A percentile compares a stretch with the other conserved stretches of the same genome.
Evolutionary conservation across 1,140 invertebrate species (phyloP).

Genomic region (Lasioglossum albipes): DNA sequence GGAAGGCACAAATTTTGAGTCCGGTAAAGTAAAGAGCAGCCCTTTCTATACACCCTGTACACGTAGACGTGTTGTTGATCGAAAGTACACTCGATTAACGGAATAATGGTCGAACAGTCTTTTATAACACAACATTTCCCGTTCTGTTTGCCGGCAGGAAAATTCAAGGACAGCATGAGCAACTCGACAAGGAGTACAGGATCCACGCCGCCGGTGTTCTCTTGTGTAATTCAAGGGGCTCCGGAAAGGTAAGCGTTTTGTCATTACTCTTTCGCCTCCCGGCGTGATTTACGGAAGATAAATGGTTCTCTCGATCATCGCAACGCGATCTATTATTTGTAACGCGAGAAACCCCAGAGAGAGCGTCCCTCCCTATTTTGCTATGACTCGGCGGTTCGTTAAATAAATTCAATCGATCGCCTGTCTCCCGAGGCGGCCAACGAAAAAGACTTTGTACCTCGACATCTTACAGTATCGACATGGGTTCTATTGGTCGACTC

Average conservation of each 20-base stretch:
- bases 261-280: slow-evolving; percentile 48
- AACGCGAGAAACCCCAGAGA: slow-evolving; percentile 15
- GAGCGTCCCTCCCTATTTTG: slow-evolving; percentile 29
- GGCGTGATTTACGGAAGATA: slow-evolving; percentile 47
- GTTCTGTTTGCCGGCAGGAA: slow-evolving; percentile 79
- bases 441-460: neutral
- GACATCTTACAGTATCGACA: slow-evolving; percentile 1
- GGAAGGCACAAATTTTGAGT: too few relatives aligned
- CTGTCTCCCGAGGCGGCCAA: neutral
- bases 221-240: slow-evolving; percentile 83
- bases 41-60: too few relatives aligned
- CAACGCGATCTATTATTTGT: slow-evolving; percentile 51
- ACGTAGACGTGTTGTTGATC: too few relatives aligned
- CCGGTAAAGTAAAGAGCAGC: too few relatives aligned
- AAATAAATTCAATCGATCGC: slow-evolving; percentile 37
- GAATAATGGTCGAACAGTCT: too few relatives aligned
- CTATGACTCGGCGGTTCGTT: slow-evolving; percentile 29
- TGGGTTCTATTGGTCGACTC: neutral
- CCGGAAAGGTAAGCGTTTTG: slow-evolving; percentile 83
- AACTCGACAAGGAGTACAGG: slow-evolving; percentile 86
- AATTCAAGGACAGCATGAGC: slow-evolving; percentile 87
- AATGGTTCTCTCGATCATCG: slow-evolving; percentile 56
- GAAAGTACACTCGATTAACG: too few relatives aligned
- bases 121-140: neutral
- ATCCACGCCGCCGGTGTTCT: slow-evolving; percentile 85